Evolutionary conservation across 30 jellyfish, hydroid and myxozoan genomes (phyloP).

Genomic region (Aurelia coerulea): DNA sequence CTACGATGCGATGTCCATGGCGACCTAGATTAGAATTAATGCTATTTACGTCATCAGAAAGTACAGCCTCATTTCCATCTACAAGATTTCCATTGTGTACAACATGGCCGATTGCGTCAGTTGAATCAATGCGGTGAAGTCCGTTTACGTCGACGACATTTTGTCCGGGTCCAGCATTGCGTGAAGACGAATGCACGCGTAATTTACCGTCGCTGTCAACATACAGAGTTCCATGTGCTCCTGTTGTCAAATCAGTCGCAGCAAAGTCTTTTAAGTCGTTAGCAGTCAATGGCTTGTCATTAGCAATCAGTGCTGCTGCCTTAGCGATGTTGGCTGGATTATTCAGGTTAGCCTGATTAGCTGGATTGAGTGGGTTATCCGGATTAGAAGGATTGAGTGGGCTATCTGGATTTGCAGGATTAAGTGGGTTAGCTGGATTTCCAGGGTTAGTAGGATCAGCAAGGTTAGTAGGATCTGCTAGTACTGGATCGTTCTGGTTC

Average conservation of each 20-base stretch:
- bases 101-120: constrained; percentile 44
- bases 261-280: constrained; percentile 10
- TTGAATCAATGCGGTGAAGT: constrained; percentile 14
- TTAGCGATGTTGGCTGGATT: constrained; percentile 2
- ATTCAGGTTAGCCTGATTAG: constrained; percentile 5
- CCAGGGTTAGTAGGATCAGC: constrained; percentile 43
- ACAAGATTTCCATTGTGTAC: constrained; percentile 29
- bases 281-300: background rate
- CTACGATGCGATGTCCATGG: constrained; percentile 33
- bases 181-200: constrained; percentile 15
- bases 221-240: constrained; percentile 26
- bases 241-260: constrained; percentile 9
- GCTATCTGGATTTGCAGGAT: constrained; percentile 25
- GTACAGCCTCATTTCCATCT: constrained; percentile 14
- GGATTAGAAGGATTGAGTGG: constrained; percentile 21
- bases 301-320: background rate
- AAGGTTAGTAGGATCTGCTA: constrained; percentile 11
- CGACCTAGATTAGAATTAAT: constrained; percentile 31
- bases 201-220: constrained; percentile 32
- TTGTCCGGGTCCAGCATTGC: background rate
- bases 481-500: constrained; percentile 18
- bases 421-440: constrained; percentile 25
- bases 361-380: constrained; percentile 11
- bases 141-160: constrained; percentile 32
- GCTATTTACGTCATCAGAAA: constrained; percentile 22